Evolutionary conservation across 2,888 invertebrate genomes (phyloP).

Genomic region (Clivina fossor): DNA sequence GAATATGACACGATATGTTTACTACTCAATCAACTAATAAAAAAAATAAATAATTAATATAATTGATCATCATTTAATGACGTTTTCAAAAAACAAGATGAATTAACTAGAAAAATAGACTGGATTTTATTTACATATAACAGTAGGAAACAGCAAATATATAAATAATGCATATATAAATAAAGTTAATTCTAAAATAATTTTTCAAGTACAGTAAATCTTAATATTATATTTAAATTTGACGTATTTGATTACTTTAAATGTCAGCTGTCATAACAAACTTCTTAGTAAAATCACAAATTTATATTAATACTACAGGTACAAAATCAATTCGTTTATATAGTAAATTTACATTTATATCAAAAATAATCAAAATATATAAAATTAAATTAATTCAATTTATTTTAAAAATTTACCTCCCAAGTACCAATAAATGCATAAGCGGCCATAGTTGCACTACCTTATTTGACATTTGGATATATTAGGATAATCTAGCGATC

Average conservation of each 20-base stretch:
- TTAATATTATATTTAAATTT: background rate
- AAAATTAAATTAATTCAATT: conserved; percentile 12
- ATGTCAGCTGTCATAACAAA: conserved; percentile 13
- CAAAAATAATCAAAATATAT: conserved; percentile 7
- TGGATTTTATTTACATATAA: too few species aligned
- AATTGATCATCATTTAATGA: too few species aligned
- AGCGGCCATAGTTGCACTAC: conserved; percentile 48
- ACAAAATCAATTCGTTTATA: background rate
- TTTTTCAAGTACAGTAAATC: background rate
- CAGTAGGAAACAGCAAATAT: too few species aligned
- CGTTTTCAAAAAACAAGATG: too few species aligned
- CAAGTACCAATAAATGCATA: conserved; percentile 59
- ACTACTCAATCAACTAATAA: too few species aligned
- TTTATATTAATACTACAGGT: background rate
- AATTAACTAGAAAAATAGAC: too few species aligned
- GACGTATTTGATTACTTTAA: background rate
- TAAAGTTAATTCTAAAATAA: too few species aligned
- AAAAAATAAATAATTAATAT: too few species aligned
- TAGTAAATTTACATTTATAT: background rate
- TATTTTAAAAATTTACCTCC: conserved; percentile 55
- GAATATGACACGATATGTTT: too few species aligned
- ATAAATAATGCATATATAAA: too few species aligned
- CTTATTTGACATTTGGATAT: conserved; percentile 30
- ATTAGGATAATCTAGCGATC: too few species aligned
- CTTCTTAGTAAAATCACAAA: background rate